These are phyloP conservation scores for Trypoxylon attenuatum DNA, from an alignment of 2,888 invertebrate genomes.

Conservation along the genomic window DNA sequence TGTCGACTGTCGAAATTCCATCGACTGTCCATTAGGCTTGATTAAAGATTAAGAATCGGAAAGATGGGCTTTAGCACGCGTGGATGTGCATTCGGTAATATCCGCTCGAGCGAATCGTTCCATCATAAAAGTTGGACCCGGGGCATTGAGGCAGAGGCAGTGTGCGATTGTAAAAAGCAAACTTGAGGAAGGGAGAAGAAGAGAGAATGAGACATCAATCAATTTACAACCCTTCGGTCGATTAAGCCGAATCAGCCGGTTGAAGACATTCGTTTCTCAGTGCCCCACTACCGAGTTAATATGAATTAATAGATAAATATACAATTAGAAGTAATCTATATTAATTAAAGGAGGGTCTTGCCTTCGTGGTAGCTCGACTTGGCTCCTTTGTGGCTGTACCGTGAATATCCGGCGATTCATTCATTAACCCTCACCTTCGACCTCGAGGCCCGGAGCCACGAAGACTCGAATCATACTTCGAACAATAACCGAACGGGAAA, in stretches of 20 bases:
- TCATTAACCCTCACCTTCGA: slow-evolving; percentile 73
- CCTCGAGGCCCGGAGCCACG: slow-evolving; percentile 59
- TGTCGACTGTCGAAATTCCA: too few species aligned
- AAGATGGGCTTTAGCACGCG: not conserved
- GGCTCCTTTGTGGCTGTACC: slow-evolving; percentile 68
- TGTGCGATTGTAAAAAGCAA: slow-evolving; percentile 27
- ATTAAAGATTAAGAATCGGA: not conserved
- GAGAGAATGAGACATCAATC: slow-evolving; percentile 66
- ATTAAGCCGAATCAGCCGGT: slow-evolving; percentile 69
- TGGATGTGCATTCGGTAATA: too few species aligned
- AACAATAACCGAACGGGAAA: slow-evolving; percentile 65
- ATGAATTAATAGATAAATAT: slow-evolving; percentile 74
- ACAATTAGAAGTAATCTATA: slow-evolving; percentile 74
- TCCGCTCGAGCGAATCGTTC: too few species aligned
- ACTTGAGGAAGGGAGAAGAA: slow-evolving; percentile 34
- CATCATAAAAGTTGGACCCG: too few species aligned
- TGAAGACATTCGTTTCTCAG: slow-evolving; percentile 59
- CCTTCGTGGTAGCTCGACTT: slow-evolving; percentile 62
- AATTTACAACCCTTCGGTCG: slow-evolving; percentile 71
- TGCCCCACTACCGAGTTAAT: slow-evolving; percentile 62
- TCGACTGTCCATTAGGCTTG: not conserved
- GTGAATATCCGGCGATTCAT: slow-evolving; percentile 74
- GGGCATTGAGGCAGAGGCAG: too few species aligned
- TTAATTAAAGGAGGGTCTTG: slow-evolving; percentile 71
- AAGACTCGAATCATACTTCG: slow-evolving; percentile 56